Conservation (phyloP, 2,888 invertebrate genomes). For the Tillus elongatus region DNA sequence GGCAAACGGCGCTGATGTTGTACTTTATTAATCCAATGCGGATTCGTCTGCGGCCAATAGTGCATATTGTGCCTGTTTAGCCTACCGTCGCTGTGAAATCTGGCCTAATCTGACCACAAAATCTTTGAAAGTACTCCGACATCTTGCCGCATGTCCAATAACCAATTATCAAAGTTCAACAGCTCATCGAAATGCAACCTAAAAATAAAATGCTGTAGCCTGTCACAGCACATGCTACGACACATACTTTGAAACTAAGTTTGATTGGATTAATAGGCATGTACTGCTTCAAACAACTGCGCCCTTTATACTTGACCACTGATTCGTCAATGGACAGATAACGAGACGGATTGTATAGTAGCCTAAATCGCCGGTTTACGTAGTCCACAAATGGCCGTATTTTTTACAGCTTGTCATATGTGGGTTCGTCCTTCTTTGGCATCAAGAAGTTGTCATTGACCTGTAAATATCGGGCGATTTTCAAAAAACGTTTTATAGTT, state of each 20-base stretch:
- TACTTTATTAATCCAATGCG: too few relatives aligned
- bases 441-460: slow-evolving; percentile 11
- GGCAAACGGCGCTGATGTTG: too few relatives aligned
- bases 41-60: too few relatives aligned
- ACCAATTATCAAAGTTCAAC: too few relatives aligned
- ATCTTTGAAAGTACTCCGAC: too few relatives aligned
- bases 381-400: slow-evolving; percentile 16
- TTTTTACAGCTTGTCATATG: slow-evolving; percentile 22
- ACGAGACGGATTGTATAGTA: slow-evolving; percentile 14
- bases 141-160: too few relatives aligned
- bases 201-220: too few relatives aligned
- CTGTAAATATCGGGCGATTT: slow-evolving; percentile 11
- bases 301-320: slow-evolving; percentile 23
- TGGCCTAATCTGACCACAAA: too few relatives aligned
- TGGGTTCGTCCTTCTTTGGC: slow-evolving; percentile 8
- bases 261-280: too few relatives aligned
- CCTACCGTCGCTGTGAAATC: too few relatives aligned
- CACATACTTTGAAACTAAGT: slow-evolving; percentile 24
- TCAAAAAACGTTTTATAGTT: slow-evolving; percentile 10
- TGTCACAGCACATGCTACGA: slow-evolving; percentile 18
- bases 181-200: too few relatives aligned
- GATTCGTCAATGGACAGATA: slow-evolving; percentile 20
- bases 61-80: too few relatives aligned
- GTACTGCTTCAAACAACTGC: slow-evolving; percentile 21
- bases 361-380: slow-evolving; percentile 10